These are phyloP conservation scores for Myocastor coypus DNA, from an alignment of 2,113 vertebrate genomes.

Conservation along the genomic window DNA sequence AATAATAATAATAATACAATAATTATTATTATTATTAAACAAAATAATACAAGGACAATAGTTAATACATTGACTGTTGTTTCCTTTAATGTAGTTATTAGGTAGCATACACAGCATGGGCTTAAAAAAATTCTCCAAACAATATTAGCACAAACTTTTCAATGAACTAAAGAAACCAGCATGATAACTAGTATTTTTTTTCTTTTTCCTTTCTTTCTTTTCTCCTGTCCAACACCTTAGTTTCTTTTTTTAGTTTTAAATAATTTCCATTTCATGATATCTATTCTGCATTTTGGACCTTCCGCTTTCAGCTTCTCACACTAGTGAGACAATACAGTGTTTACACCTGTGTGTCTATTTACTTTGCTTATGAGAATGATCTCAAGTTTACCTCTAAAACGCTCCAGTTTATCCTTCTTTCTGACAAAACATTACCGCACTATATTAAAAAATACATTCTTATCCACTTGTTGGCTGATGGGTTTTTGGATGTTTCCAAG, in stretches of 20 bases:
- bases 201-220: neutral
- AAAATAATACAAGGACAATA: neutral
- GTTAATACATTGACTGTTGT: neutral
- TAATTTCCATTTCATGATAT: neutral
- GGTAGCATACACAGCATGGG: neutral
- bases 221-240: neutral
- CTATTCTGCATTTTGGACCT: neutral
- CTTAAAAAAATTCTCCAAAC: neutral
- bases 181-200: neutral
- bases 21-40: too few relatives aligned
- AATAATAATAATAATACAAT: too few relatives aligned
- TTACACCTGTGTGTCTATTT: neutral
- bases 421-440: neutral
- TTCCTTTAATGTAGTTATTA: neutral
- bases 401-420: neutral
- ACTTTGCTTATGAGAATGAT: neutral
- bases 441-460: neutral
- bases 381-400: neutral
- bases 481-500: neutral
- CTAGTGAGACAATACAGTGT: neutral
- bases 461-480: neutral
- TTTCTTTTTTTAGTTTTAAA: neutral
- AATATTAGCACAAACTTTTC: neutral
- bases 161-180: neutral
- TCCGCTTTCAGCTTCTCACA: neutral